Conservation (phyloP, 1,140 invertebrate genomes). For the Plectrocnemia conspersa region DNA sequence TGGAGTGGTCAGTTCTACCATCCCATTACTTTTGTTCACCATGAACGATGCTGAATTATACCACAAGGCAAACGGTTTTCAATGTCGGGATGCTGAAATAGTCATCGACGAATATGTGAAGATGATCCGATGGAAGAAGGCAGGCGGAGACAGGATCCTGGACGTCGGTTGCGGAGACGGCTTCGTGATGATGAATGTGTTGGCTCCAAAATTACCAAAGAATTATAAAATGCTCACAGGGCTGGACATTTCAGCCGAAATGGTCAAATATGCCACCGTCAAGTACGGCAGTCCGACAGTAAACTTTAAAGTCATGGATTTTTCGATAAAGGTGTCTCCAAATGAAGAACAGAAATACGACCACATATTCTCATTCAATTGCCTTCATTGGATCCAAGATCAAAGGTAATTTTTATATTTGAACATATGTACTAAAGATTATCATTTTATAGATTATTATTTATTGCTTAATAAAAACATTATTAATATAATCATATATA, state of each 20-base stretch:
- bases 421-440: too few relatives aligned
- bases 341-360: slow-evolving; percentile 56
- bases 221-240: slow-evolving; percentile 52
- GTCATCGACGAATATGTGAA: slow-evolving; percentile 61
- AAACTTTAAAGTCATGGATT: slow-evolving; percentile 62
- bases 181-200: slow-evolving; percentile 62
- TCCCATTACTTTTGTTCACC: background rate
- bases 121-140: slow-evolving; percentile 55
- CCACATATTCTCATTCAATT: slow-evolving; percentile 75
- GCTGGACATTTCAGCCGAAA: slow-evolving; percentile 64
- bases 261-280: slow-evolving; percentile 63
- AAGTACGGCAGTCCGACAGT: slow-evolving; percentile 49
- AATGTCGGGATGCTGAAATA: slow-evolving; percentile 61
- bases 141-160: slow-evolving; percentile 55
- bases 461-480: too few relatives aligned
- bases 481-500: slow-evolving; percentile 14
- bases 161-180: slow-evolving; percentile 80
- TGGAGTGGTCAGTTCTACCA: slow-evolving; percentile 31
- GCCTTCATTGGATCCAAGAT: slow-evolving; percentile 76
- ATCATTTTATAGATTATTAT: too few relatives aligned
- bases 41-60: slow-evolving; percentile 66
- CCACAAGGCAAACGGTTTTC: slow-evolving; percentile 58
- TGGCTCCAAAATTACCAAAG: slow-evolving; percentile 60
- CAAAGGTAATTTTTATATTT: slow-evolving; percentile 58
- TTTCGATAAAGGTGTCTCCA: slow-evolving; percentile 52